Evolutionary conservation across 2,113 vertebrate genomes (phyloP).

Genomic region (Progne subis): DNA sequence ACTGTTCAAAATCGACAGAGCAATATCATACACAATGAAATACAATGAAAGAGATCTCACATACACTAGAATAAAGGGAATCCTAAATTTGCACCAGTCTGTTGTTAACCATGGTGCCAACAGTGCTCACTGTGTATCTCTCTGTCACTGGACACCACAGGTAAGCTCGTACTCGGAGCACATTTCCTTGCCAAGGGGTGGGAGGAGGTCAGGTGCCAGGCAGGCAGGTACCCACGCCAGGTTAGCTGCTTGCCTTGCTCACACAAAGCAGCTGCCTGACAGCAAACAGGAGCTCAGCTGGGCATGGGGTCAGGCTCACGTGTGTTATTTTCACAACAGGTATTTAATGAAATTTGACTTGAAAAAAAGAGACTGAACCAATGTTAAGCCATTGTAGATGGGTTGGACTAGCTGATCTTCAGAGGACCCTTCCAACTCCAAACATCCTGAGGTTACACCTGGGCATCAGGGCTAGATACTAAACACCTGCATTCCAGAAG

Average conservation of each 20-base stretch:
- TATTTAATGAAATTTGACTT: background rate
- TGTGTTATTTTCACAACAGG: background rate
- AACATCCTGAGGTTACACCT: background rate
- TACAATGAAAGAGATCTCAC: background rate
- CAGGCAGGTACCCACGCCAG: background rate
- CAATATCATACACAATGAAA: background rate
- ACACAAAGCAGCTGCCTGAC: background rate
- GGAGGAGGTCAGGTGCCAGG: background rate
- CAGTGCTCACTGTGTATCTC: rapidly evolving
- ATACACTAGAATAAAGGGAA: background rate
- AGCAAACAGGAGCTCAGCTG: background rate
- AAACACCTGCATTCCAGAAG: background rate
- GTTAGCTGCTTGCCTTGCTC: background rate
- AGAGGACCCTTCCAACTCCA: background rate
- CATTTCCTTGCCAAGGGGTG: background rate
- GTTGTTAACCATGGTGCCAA: background rate
- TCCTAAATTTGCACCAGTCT: background rate
- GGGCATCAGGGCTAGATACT: background rate
- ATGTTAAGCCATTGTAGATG: background rate
- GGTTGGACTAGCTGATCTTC: background rate
- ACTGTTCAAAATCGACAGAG: background rate
- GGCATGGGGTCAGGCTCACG: background rate
- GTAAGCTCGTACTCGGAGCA: rapidly evolving
- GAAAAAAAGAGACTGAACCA: background rate
- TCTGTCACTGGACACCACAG: background rate